Evolutionary conservation across 2,888 invertebrate genomes (phyloP).

Genomic region (Mystacides longicornis): DNA sequence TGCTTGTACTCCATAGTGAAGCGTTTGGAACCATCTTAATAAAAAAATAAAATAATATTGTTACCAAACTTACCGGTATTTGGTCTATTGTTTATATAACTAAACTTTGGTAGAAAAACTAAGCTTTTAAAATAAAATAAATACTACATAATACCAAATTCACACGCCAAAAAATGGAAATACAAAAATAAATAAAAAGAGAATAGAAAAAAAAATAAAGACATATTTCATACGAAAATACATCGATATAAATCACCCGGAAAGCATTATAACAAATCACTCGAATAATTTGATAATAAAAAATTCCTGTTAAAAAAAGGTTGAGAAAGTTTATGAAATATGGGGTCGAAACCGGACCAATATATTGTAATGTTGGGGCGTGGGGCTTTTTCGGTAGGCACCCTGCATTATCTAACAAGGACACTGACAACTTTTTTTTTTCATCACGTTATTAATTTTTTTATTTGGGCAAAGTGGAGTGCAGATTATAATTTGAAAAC

Average conservation of each 20-base stretch:
- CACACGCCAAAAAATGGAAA: not conserved
- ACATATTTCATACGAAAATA: not conserved
- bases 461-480: too few relatives aligned
- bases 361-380: constrained; percentile 14
- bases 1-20: too few relatives aligned
- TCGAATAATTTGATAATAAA: constrained; percentile 11
- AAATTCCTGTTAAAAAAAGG: constrained; percentile 8
- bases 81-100: too few relatives aligned
- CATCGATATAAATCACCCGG: not conserved
- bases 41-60: too few relatives aligned
- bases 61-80: too few relatives aligned
- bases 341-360: constrained; percentile 11
- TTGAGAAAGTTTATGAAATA: constrained; percentile 14
- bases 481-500: constrained; percentile 2
- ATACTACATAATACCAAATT: not conserved
- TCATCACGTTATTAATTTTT: too few relatives aligned
- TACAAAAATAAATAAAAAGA: not conserved
- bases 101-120: too few relatives aligned
- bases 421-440: not conserved
- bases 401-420: constrained; percentile 11
- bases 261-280: constrained; percentile 7
- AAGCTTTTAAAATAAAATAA: too few relatives aligned
- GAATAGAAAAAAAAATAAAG: not conserved
- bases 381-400: constrained; percentile 8
- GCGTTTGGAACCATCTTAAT: too few relatives aligned